These are phyloP conservation scores for Galerucella calmariensis DNA, from an alignment of 2,888 invertebrate genomes.

Conservation along the genomic window DNA sequence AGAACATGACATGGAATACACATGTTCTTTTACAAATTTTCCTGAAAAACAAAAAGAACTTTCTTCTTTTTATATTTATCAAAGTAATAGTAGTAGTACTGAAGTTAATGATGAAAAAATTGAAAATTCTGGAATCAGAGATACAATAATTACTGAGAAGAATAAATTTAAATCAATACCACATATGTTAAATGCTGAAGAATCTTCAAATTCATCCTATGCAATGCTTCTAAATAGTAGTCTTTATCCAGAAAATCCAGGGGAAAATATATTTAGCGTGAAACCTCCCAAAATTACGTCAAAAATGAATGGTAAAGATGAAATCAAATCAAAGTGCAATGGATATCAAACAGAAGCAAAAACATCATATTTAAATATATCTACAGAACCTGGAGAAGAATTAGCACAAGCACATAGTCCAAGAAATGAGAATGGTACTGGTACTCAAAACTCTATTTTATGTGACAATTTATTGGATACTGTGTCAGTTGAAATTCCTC, in stretches of 20 bases:
- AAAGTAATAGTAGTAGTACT: neutral
- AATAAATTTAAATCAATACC: slow-evolving; percentile 14
- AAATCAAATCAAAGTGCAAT: neutral
- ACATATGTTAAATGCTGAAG: neutral
- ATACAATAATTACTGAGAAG: no score
- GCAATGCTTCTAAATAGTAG: slow-evolving; percentile 33
- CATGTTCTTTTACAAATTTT: slow-evolving; percentile 4
- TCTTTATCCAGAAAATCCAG: slow-evolving; percentile 37
- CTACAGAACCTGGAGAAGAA: neutral
- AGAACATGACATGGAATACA: slow-evolving; percentile 22
- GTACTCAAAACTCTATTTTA: neutral
- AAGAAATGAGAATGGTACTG: neutral
- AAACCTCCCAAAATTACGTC: slow-evolving; percentile 19
- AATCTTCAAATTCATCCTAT: slow-evolving; percentile 33
- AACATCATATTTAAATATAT: neutral
- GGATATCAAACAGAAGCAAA: no score
- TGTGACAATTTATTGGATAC: slow-evolving; percentile 2
- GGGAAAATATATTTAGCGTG: slow-evolving; percentile 36
- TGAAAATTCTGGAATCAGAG: neutral
- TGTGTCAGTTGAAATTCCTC: neutral
- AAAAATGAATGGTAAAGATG: slow-evolving; percentile 21
- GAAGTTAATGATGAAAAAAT: slow-evolving; percentile 5
- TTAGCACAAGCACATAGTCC: neutral
- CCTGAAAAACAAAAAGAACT: neutral
- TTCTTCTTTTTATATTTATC: neutral